phyloP scores from a whole-genome alignment of 2,113 vertebrate genomes.

The Pimephales promelas region DNA sequence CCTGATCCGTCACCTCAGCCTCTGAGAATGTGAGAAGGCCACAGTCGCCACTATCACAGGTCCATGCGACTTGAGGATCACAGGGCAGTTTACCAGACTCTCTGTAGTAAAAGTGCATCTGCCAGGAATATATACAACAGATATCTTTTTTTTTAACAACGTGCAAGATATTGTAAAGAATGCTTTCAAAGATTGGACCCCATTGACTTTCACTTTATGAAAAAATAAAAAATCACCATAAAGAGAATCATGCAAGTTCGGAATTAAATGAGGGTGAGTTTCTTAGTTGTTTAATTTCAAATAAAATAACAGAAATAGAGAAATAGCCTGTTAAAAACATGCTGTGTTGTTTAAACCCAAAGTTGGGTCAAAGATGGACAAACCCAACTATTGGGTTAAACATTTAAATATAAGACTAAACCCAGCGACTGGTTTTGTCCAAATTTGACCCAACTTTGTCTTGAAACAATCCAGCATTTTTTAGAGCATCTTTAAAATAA shows the following conservation, averaged over 20 bases:
- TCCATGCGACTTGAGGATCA: background rate
- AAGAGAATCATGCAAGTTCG: background rate
- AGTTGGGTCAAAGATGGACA: too few species aligned
- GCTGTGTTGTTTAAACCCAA: too few species aligned
- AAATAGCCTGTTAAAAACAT: too few species aligned
- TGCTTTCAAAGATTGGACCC: background rate
- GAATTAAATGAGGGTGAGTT: background rate
- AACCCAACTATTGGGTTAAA: too few species aligned
- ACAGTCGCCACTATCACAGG: constrained; percentile 47
- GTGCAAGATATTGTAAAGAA: background rate
- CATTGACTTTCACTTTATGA: background rate
- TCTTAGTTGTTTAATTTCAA: background rate
- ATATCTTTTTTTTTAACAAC: background rate
- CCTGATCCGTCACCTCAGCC: constrained; percentile 47
- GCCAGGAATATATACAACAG: background rate
- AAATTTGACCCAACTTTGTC: too few species aligned
- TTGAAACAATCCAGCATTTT: too few species aligned
- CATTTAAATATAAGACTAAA: too few species aligned
- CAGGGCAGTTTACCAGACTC: constrained; percentile 61
- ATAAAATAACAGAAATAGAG: background rate
- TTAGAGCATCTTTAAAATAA: too few species aligned
- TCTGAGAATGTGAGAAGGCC: rapidly evolving
- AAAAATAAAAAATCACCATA: background rate
- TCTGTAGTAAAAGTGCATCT: constrained; percentile 65
- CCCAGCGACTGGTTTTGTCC: too few species aligned